Percentiles rank a stretch among this genome's conserved stretches.
These are phyloP conservation scores for Drosophila setosimentum DNA, from an alignment of 2,888 invertebrate species.

Conservation along the genomic window DNA sequence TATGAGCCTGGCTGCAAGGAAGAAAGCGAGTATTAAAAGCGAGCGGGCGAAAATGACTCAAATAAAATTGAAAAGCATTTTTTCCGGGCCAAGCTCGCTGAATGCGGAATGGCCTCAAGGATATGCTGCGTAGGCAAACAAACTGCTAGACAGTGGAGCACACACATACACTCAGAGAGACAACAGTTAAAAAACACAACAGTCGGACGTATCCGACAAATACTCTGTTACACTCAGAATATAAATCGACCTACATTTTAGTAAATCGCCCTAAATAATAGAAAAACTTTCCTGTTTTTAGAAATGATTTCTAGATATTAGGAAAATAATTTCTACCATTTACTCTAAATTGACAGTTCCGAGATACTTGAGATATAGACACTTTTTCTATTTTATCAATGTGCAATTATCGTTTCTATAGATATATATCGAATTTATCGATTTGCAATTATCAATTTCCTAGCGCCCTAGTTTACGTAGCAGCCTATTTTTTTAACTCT, in stretches of 20 bases:
- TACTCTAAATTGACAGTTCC: no score
- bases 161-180: slow-evolving; percentile 6
- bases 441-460: no score
- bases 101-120: slow-evolving; percentile 25
- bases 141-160: slow-evolving; percentile 27
- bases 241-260: not conserved
- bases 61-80: slow-evolving; percentile 63
- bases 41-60: slow-evolving; percentile 43
- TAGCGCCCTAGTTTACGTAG: no score
- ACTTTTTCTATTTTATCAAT: no score
- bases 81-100: slow-evolving; percentile 37
- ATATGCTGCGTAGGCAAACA: slow-evolving; percentile 65
- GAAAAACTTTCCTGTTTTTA: no score
- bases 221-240: not conserved
- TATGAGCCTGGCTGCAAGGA: slow-evolving; percentile 49
- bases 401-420: no score
- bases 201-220: not conserved
- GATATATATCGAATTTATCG: no score
- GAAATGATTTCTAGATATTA: no score
- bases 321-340: no score
- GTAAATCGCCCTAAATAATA: not conserved
- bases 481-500: no score
- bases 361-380: no score
- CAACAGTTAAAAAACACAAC: not conserved
- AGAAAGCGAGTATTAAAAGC: slow-evolving; percentile 48